A percentile compares a stretch with the other conserved stretches of the same genome.
phyloP scores from a whole-genome alignment of 1,140 invertebrate genomes.

The Pachypeltis micranthus region DNA sequence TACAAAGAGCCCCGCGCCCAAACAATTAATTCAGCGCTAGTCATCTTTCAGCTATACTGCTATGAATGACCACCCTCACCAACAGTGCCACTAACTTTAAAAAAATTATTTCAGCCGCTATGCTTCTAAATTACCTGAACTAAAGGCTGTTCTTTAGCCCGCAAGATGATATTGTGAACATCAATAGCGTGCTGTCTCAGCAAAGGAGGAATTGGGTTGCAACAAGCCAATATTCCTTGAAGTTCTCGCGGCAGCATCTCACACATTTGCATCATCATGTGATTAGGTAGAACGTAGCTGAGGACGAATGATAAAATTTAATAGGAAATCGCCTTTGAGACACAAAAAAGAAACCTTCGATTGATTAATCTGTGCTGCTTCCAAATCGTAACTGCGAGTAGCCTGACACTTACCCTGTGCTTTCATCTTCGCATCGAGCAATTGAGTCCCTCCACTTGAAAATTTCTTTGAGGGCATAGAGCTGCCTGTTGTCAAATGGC shows the following conservation, averaged over 20 bases:
- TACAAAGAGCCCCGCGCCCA: too few species aligned
- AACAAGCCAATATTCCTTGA: slow-evolving; percentile 86
- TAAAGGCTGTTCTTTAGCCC: slow-evolving; percentile 59
- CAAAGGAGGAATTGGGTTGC: slow-evolving; percentile 82
- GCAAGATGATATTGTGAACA: slow-evolving; percentile 63
- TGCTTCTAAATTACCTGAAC: slow-evolving; percentile 52
- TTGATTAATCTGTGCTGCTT: neutral
- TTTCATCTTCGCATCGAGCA: slow-evolving; percentile 85
- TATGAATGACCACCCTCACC: too few species aligned
- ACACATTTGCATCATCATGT: slow-evolving; percentile 85
- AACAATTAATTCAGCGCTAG: too few species aligned
- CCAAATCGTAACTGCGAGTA: neutral
- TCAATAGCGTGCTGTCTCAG: slow-evolving; percentile 62
- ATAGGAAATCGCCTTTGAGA: slow-evolving; percentile 13
- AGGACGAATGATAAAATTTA: slow-evolving; percentile 24
- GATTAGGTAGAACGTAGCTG: slow-evolving; percentile 87
- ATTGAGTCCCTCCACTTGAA: slow-evolving; percentile 79
- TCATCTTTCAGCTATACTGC: too few species aligned
- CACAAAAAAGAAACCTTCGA: neutral
- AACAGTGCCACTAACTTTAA: too few species aligned
- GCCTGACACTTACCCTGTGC: slow-evolving; percentile 45
- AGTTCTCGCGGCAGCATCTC: slow-evolving; percentile 84
- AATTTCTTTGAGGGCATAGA: slow-evolving; percentile 68
- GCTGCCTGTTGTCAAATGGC: slow-evolving; percentile 72
- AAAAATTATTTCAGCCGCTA: too few species aligned